A percentile compares a stretch with the other conserved stretches of the same genome.
These are phyloP conservation scores for Drosophila kikkawai DNA, from an alignment of 1,140 invertebrate species.

Conservation along the genomic window DNA sequence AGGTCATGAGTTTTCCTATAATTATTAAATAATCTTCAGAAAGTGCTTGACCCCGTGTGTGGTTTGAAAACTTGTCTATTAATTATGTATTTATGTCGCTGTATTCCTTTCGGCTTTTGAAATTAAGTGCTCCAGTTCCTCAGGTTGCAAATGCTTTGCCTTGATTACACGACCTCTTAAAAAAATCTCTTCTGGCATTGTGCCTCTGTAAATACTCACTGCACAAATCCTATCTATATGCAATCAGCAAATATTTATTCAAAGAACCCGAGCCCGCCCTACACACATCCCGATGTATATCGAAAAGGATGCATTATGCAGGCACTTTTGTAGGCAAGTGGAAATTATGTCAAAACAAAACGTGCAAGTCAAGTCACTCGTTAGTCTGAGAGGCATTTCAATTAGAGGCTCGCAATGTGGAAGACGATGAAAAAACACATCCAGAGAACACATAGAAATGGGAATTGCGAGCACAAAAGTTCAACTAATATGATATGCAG, in stretches of 20 bases:
- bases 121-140: conserved; percentile 8
- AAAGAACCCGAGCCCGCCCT: conserved; percentile 9
- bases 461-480: conserved; percentile 52
- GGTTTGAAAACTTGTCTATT: not conserved
- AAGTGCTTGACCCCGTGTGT: not conserved
- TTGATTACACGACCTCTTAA: conserved; percentile 17
- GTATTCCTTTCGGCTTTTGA: not conserved
- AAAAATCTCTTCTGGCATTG: conserved; percentile 22
- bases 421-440: conserved; percentile 17
- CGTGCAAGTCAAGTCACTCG: conserved; percentile 64
- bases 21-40: not conserved
- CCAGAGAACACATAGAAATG: conserved; percentile 31
- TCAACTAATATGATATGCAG: conserved; percentile 74
- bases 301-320: conserved; percentile 62
- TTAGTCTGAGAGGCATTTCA: conserved; percentile 62
- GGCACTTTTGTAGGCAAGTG: conserved; percentile 65
- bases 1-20: not conserved
- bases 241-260: conserved; percentile 75
- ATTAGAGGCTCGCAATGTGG: conserved; percentile 53
- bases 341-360: conserved; percentile 81
- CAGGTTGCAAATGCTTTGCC: conserved; percentile 17
- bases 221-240: conserved; percentile 76
- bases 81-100: conserved; percentile 11
- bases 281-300: conserved; percentile 1
- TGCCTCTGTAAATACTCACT: conserved; percentile 57